Evolutionary conservation across 1,140 invertebrate genomes (phyloP), one percentile per base, ranked within the genome.

Genomic region (Apocrypta bakeri): DNA sequence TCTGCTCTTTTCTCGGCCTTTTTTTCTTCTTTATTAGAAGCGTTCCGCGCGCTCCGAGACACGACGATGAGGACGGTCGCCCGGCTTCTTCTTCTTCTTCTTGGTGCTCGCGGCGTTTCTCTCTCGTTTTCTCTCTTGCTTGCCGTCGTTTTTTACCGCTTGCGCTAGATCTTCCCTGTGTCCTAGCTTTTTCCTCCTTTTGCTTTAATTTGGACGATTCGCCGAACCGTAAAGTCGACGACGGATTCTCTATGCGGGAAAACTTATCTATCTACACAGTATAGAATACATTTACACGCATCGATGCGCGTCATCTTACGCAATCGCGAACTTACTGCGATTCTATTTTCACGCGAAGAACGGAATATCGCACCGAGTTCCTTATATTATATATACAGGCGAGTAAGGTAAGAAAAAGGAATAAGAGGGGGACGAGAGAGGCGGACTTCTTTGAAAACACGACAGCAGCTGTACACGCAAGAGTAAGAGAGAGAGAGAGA

Each of bases 151-250:
- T 56, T 56, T 56, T 56, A 4, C 33, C 33, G 33, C 33, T 37
- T 9, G 33, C 33, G 33, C 33, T 37, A 37, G 33, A 37, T 37
- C 33, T 37, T 9, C 33, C 33, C 33, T 37, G 33, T 37, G 33
- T 37, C 33, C 33, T 37, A 9, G 33, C 9, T 75, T 68, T 64
- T 68, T 64, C 33, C n/a, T n/a, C 29, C 17, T n/a, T 24, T 40
- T 66, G 7, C 37, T 82, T 76, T 69, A 82, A 82, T 82, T 82
- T 69, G 80, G 63, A 24, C 12, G 27, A 76, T 82, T 69, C 80
- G 33, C 24, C 72, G 71, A 75, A 75, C 56, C 68, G 63, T 66
- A 81, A 75, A 75, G 17, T 66, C 40, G 72, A 7, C 33, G 33
- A 75, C 29, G 37, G 33, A 81, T 37, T 42, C 61, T 21, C 61